Evolutionary conservation across 1,140 invertebrate species (phyloP).

Genomic region (Teleogryllus occipitalis): DNA sequence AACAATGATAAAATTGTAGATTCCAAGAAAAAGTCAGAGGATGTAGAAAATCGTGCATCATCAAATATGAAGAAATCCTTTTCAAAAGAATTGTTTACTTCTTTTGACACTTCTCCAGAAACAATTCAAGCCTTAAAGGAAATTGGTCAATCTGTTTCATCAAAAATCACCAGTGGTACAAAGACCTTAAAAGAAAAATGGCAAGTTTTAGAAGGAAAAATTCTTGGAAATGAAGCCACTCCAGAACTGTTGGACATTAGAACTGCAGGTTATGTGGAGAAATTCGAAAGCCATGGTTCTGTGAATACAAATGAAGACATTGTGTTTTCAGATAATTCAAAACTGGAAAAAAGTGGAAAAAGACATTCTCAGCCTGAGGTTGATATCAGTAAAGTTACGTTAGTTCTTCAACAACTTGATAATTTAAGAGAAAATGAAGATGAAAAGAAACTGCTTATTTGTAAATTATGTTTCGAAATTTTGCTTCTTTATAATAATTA

Average conservation of each 20-base stretch:
- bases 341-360: neutral
- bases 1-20: neutral
- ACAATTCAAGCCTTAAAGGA: slow-evolving; percentile 15
- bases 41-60: neutral
- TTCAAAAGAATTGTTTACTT: neutral
- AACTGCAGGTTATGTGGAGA: neutral
- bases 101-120: slow-evolving; percentile 13
- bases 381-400: neutral
- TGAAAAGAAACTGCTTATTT: neutral
- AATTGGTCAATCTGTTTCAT: slow-evolving; percentile 8
- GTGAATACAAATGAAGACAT: neutral
- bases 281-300: neutral
- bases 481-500: neutral
- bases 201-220: slow-evolving; percentile 18
- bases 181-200: slow-evolving; percentile 19
- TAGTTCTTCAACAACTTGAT: neutral
- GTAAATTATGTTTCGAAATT: neutral
- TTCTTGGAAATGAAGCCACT: neutral
- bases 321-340: neutral
- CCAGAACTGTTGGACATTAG: slow-evolving; percentile 13
- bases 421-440: neutral
- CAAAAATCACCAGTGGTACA: slow-evolving; percentile 12
- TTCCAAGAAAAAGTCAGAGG: neutral
- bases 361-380: neutral
- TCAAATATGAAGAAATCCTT: neutral